phyloP scores from a whole-genome alignment of 2,888 invertebrate species.

The Xestia xanthographa region DNA sequence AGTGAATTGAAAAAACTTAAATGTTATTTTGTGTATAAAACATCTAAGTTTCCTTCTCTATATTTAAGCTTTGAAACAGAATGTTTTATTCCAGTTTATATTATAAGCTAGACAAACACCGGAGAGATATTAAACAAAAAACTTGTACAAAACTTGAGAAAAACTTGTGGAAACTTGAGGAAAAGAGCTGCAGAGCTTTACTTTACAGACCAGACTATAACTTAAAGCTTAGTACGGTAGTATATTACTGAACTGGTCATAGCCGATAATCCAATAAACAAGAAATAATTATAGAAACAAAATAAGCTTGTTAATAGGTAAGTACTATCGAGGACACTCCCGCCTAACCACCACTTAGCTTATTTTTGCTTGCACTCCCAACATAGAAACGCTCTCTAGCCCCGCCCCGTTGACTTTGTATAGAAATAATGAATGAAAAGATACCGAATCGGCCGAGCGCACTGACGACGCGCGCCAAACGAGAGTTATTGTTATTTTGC shows the following conservation, averaged over 20 bases:
- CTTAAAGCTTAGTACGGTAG: neutral
- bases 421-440: too few species aligned
- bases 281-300: neutral
- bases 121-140: neutral
- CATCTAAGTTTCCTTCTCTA: neutral
- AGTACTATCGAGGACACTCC: too few species aligned
- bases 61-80: neutral
- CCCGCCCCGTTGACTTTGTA: too few species aligned
- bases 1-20: too few species aligned
- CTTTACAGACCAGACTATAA: neutral
- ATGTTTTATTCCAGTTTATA: neutral
- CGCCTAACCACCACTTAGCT: too few species aligned
- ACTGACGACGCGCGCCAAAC: too few species aligned
- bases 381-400: too few species aligned
- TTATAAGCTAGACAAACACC: conserved; percentile 1
- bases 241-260: neutral
- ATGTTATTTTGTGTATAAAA: neutral
- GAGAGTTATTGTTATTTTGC: too few species aligned
- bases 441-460: too few species aligned
- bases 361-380: too few species aligned
- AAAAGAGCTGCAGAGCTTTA: neutral
- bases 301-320: neutral
- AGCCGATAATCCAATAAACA: neutral
- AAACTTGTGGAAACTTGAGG: neutral
- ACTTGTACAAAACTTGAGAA: neutral